These are phyloP conservation scores for Antitype chi DNA, from an alignment of 2,888 invertebrate genomes.

Conservation along the genomic window DNA sequence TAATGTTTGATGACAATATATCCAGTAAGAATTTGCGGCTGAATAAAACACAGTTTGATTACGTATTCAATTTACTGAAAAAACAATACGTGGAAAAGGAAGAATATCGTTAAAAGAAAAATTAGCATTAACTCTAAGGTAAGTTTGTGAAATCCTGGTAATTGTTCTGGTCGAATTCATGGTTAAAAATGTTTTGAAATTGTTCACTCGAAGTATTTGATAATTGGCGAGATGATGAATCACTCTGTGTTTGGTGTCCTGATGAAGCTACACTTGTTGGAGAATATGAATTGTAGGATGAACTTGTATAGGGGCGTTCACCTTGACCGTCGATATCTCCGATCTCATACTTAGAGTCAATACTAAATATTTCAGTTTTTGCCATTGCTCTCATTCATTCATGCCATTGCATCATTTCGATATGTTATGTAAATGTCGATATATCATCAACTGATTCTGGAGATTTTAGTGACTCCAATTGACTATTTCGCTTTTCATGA, in stretches of 20 bases:
- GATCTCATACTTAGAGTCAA: too few species aligned
- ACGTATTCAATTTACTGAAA: conserved; percentile 14
- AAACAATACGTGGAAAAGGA: conserved; percentile 12
- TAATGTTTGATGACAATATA: conserved; percentile 41
- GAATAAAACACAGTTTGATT: conserved; percentile 53
- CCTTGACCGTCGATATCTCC: not conserved
- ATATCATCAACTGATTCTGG: too few species aligned
- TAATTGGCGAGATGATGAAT: conserved; percentile 18
- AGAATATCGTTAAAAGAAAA: conserved; percentile 19
- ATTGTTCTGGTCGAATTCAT: not conserved
- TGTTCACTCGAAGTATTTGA: not conserved
- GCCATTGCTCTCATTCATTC: too few species aligned
- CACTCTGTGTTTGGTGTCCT: conserved; percentile 6
- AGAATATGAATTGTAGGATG: conserved; percentile 12
- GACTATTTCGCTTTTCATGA: too few species aligned
- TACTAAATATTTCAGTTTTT: too few species aligned
- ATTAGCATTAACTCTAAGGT: conserved; percentile 12
- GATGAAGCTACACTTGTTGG: conserved; percentile 6
- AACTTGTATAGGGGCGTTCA: conserved; percentile 18
- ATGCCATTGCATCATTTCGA: too few species aligned
- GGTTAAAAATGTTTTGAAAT: not conserved
- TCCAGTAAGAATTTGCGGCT: conserved; percentile 61
- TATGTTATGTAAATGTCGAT: too few species aligned
- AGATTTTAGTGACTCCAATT: too few species aligned
- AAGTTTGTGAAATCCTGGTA: not conserved